Base-by-base conservation (phyloP, 2,797 vertebrate genomes). In the Melanogrammus aeglefinus region DNA sequence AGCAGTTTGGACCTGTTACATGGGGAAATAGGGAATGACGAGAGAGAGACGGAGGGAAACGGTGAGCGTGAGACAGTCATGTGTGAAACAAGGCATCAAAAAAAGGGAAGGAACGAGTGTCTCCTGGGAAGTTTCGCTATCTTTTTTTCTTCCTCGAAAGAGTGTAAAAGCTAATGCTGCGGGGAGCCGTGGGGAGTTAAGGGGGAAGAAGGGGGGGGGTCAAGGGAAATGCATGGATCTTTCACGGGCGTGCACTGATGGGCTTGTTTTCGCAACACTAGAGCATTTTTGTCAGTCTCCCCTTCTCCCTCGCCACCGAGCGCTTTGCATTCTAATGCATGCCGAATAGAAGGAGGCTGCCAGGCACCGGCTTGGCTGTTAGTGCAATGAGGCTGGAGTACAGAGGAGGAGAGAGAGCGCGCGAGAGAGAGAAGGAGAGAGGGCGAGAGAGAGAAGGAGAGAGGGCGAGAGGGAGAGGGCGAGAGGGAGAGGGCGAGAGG, bases 1-100 rank as follows among this genome's bases (percentile, higher is more conserved):
- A 99, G 95, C 98, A 99, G 93, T 99, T 99, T 79, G 98, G 98
- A 95, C 98, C 98, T 99, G 95, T 79, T 91, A 80, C 87, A 86
- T 69, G 71, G 63, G 70, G 75, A 57, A 71, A 36, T 4, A 36
- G 72, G 72, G 31, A 39, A 70, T 31, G 35, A 71, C 41, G 75
- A 90, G 88, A 88, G 88, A 38, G 88, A 38, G 35, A 13, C 9
- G 35, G 16, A 35, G 24, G 38, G 88, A 86, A 88, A 85, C 82
- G 75, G 35, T 9, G 38, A 74, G 84, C 87, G 90, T n/a, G 57
- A 24, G 57, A 63, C 8, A 24, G 57, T 7, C 21, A 63, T n/a
- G n/a, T 63, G 57, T 63, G 57, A 63, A 63, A 63, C 21, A 63
- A n/a, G 21, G 57, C 57, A 63, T 63, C 35, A 36, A 63, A n/a